Base-by-base conservation (phyloP, 1,140 invertebrate genomes). In the Gonatopus flavifemur region DNA sequence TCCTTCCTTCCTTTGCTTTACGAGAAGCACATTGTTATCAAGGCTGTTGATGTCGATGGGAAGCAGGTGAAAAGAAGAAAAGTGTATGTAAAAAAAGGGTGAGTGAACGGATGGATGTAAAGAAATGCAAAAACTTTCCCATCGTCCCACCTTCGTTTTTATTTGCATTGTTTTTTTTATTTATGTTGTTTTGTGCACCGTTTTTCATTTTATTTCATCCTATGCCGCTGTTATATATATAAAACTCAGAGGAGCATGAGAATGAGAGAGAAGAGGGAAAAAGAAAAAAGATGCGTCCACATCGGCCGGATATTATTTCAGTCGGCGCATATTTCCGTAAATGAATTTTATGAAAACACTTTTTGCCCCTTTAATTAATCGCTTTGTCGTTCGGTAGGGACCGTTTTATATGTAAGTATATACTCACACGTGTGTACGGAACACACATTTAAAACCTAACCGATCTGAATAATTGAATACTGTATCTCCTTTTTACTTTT, bases 361-460 rank as follows among this genome's bases (percentile, higher is more conserved):
- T 77, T 77, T 77, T 74, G 72, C 66, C 74, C 74, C 76, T 77
- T 77, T 76, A 77, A 77, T 77, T 77, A 77, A 76, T 77, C 68
- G 67, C 59, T 65, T 60, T 56, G 69, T 57, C 54, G 57, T 64
- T 37, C 40, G n/a, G n/a, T n/a, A n/a, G n/a, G n/a, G n/a, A n/a
- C n/a, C n/a, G n/a, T n/a, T n/a, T n/a, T n/a, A n/a, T n/a, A n/a
- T n/a, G n/a, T n/a, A n/a, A n/a, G n/a, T n/a, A n/a, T n/a, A n/a
- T n/a, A n/a, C n/a, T n/a, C n/a, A n/a, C n/a, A n/a, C n/a, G n/a
- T n/a, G n/a, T n/a, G n/a, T n/a, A n/a, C n/a, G n/a, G n/a, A n/a
- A n/a, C n/a, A n/a, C n/a, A n/a, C n/a, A n/a, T n/a, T n/a, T n/a
- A n/a, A n/a, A n/a, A n/a, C n/a, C n/a, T n/a, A n/a, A n/a, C n/a